Base-by-base conservation (phyloP, 23 tunicate genomes). In the Trididemnum clinides region DNA sequence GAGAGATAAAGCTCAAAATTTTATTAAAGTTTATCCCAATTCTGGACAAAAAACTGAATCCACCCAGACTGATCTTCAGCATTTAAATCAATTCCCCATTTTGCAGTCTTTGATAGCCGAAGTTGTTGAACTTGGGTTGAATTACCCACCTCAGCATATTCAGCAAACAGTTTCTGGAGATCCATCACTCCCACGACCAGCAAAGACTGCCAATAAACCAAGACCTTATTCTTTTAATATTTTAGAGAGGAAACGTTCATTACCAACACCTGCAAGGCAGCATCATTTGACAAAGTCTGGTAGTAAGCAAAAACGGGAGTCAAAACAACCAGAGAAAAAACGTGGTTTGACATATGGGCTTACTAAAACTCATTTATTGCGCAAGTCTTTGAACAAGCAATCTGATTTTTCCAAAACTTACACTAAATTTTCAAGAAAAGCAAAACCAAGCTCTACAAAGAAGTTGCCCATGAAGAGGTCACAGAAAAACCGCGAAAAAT, bases 41-140 rank as follows among this genome's bases (percentile, higher is more conserved):
- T 28, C 36, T 33, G 85, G 75, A 20, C 88, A 77, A 37, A 84
- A 58, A 32, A 36, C 44, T 84, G 85, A 84, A 76, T 33, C 85
- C 64, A 89, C 94, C 6, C 94, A 89, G 78, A 89, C 94, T 57
- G 87, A 84, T 33, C 1, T 31, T 10, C 63, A 76, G 1, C 39
- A 63, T 44, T 51, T 89, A 12, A 38, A 77, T 33, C 74, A 89
- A 23, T 89, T 33, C 51, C 94, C 94, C 23, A 64, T 89, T 33
- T 75, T 89, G 4, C 49, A 83, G 29, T 85, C 57, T 29, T 84
- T 89, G 21, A 78, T 89, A 1, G 54, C 84, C 32, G 94, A 89
- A 64, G 88, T 89, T 64, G 49, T 89, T 29, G 31, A 78, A 28
- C 82, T 89, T 30, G 87, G 94, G 0, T 62, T 84, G 21, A 64